Evolutionary conservation across 2,113 vertebrate genomes (phyloP).

Genomic region (Proterorhinus semilunaris): DNA sequence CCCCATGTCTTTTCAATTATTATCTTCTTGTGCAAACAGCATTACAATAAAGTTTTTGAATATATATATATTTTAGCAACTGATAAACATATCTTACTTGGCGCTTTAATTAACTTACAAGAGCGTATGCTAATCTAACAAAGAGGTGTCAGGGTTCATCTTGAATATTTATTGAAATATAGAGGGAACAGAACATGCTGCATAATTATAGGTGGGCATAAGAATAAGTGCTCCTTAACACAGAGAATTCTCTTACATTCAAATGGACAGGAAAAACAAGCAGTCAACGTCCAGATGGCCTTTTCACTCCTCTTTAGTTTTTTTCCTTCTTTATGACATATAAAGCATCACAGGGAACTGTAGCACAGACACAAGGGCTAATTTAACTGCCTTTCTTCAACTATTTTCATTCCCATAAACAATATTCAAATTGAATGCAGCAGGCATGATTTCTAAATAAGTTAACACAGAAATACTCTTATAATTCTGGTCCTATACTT

Average conservation of each 20-base stretch:
- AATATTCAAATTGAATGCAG: too few species aligned
- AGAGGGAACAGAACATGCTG: not conserved
- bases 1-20: too few species aligned
- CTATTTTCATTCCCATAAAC: constrained; percentile 16
- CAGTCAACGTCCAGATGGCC: constrained; percentile 44
- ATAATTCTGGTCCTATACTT: too few species aligned
- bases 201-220: constrained; percentile 23
- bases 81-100: not conserved
- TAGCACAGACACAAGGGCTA: constrained; percentile 3
- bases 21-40: not conserved
- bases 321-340: constrained; percentile 60
- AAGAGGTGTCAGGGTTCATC: not conserved
- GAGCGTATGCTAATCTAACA: not conserved
- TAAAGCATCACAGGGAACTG: constrained; percentile 46
- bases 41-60: not conserved
- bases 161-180: constrained; percentile 23
- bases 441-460: too few species aligned
- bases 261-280: constrained; percentile 31
- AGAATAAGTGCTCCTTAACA: not conserved
- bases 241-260: constrained; percentile 8
- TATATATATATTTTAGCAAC: too few species aligned
- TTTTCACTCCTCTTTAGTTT: constrained; percentile 21
- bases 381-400: constrained; percentile 15
- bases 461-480: too few species aligned
- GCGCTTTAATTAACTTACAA: constrained; percentile 1